These are phyloP conservation scores for Calliphora vicina DNA, from an alignment of 1,140 invertebrate species.

Conservation along the genomic window DNA sequence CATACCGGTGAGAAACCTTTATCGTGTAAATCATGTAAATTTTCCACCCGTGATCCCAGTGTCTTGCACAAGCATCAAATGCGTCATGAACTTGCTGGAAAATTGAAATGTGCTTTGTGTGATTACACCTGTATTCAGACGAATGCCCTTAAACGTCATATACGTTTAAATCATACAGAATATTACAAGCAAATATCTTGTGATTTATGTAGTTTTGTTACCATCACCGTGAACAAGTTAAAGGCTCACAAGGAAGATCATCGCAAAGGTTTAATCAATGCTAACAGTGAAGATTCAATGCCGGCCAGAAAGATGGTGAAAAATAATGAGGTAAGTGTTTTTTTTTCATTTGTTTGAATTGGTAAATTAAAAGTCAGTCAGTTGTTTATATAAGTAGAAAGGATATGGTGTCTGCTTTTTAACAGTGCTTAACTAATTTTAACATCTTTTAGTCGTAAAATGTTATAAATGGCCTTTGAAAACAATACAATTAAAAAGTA, in stretches of 20 bases:
- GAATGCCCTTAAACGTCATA: slow-evolving; percentile 50
- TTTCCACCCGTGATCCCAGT: slow-evolving; percentile 59
- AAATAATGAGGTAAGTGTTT: slow-evolving; percentile 23
- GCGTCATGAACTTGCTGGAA: slow-evolving; percentile 45
- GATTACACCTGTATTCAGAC: slow-evolving; percentile 53
- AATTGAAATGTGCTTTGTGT: slow-evolving; percentile 46
- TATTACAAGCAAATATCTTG: slow-evolving; percentile 51
- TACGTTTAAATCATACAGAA: slow-evolving; percentile 50
- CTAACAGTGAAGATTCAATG: slow-evolving; percentile 44
- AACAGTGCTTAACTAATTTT: too few species aligned
- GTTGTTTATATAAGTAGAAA: too few species aligned
- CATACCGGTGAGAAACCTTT: slow-evolving; percentile 71
- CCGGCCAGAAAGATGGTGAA: background rate
- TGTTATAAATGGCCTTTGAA: too few species aligned
- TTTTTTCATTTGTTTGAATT: too few species aligned
- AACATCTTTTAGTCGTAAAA: too few species aligned
- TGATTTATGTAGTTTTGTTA: slow-evolving; percentile 51
- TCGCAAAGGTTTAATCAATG: slow-evolving; percentile 49
- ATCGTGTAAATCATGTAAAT: slow-evolving; percentile 55
- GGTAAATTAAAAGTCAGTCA: too few species aligned
- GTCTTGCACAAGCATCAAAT: slow-evolving; percentile 58
- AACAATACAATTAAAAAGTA: too few species aligned
- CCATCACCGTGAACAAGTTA: slow-evolving; percentile 47
- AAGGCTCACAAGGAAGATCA: slow-evolving; percentile 52
- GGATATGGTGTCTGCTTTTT: too few species aligned